Evolutionary conservation across 1,140 invertebrate species (phyloP), one percentile per base, ranked within the genome.

Genomic region (Andrena cerasifolii): DNA sequence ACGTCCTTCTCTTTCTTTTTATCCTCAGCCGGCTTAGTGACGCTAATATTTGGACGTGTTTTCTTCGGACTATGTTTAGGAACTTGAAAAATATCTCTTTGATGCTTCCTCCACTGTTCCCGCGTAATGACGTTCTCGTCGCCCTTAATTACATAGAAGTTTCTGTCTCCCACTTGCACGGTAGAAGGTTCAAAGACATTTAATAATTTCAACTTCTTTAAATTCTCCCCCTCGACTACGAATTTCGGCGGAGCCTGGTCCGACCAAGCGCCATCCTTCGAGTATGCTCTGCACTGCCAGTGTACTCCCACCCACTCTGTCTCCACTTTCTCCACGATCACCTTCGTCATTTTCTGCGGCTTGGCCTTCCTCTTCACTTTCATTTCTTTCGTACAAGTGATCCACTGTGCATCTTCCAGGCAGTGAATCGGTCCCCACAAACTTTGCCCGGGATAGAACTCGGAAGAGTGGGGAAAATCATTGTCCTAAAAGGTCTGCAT

Each of bases 121-220:
- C 94, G 90, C 0, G 93, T 93, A 53, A 95, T 91, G 12, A 95
- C 89, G 45, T 91, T 90, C 78, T 96, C 95, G 43, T 90, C 89
- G 10, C 94, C 93, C 88, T 94, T 94, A 36, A 96, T 92, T 1
- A 92, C 91, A 90, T 96, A 96, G 84, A 94, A 94, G 86, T 96
- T 96, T 77, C 96, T 94, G 92, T 98, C 97, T 56, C 97, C 97
- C 47, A 98, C 95, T 93, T 98, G 97, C 56, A 97, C 93, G 56
- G 96, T 97, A 88, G 97, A 98, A n/a, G 97, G 96, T 85, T 97
- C 96, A 88, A 98, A 98, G 26, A 97, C 95, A 89, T 98, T 97
- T 31, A 98, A 92, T 58, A 96, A 93, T 85, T 96, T 96, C 1
- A 98, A 88, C 79, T 96, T 95, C 81, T 95, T 95, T 14, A 97